Conservation (phyloP, 2,888 invertebrate species). For the Micoletzkya japonica region DNA sequence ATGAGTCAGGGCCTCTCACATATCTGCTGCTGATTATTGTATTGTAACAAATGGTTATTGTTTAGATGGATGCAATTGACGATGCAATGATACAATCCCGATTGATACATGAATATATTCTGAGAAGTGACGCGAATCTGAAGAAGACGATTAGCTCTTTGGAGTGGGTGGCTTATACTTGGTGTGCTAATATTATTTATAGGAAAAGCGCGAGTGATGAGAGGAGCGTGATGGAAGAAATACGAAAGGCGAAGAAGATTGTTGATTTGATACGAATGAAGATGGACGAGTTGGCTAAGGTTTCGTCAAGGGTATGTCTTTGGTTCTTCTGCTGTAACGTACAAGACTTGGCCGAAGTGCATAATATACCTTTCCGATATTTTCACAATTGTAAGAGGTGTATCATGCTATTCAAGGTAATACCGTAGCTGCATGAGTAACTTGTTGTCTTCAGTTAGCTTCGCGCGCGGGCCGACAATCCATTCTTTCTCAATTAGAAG, state of each 20-base stretch:
- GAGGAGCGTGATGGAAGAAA: constrained; percentile 27
- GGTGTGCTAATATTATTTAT: constrained; percentile 8
- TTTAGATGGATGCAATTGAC: constrained; percentile 16
- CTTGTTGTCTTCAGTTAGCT: not conserved
- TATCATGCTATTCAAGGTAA: not conserved
- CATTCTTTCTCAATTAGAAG: constrained; percentile 14
- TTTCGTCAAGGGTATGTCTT: constrained; percentile 15
- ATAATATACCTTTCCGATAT: not conserved
- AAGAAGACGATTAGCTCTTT: constrained; percentile 38
- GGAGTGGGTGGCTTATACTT: too few relatives aligned
- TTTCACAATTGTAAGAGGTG: not conserved
- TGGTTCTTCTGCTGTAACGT: not conserved
- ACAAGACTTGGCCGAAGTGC: not conserved
- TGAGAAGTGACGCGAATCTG: constrained; percentile 35
- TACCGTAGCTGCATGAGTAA: not conserved
- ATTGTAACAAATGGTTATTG: too few relatives aligned
- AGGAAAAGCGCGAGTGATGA: constrained; percentile 26
- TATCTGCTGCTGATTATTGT: too few relatives aligned
- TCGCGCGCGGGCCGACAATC: constrained; percentile 13
- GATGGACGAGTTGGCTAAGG: constrained; percentile 13
- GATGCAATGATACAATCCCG: constrained; percentile 28
- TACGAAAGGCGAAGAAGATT: constrained; percentile 11
- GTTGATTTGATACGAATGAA: not conserved
- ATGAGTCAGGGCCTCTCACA: too few relatives aligned
- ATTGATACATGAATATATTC: constrained; percentile 34